Conservation (phyloP, 2,888 invertebrate species). For the Chaetoderma sp. region DNA sequence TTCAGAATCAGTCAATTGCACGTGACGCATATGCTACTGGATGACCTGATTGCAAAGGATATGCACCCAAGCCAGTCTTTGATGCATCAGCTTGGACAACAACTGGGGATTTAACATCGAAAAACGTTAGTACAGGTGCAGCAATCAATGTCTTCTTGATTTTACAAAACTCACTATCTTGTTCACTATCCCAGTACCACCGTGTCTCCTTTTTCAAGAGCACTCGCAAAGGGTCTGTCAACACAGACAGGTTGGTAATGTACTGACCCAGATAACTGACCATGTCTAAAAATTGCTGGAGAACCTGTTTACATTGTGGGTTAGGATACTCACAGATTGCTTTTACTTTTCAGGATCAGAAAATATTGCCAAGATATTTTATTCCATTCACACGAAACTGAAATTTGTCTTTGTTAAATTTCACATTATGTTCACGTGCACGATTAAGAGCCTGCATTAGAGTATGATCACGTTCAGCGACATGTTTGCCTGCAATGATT, state of each 20-base stretch:
- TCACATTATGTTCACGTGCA: constrained; percentile 24
- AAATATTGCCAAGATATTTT: constrained; percentile 31
- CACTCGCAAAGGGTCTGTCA: constrained; percentile 31
- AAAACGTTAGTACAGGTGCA: constrained; percentile 32
- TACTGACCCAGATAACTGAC: constrained; percentile 32
- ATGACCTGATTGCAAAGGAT: constrained; percentile 27
- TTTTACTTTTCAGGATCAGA: constrained; percentile 31
- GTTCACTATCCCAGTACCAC: constrained; percentile 15
- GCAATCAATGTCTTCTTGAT: constrained; percentile 27
- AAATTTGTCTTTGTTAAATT: constrained; percentile 36
- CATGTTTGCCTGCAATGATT: constrained; percentile 31
- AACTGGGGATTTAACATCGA: constrained; percentile 8
- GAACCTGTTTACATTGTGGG: constrained; percentile 22
- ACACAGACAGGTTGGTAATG: constrained; percentile 36
- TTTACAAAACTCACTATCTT: constrained; percentile 11
- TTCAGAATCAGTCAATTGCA: constrained; percentile 31
- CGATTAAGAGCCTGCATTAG: constrained; percentile 30
- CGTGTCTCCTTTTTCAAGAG: constrained; percentile 25
- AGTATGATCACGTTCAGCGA: constrained; percentile 34
- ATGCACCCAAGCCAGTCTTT: constrained; percentile 29
- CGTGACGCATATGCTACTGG: constrained; percentile 39
- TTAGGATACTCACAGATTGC: constrained; percentile 36
- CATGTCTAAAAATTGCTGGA: constrained; percentile 31
- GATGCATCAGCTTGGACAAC: constrained; percentile 29
- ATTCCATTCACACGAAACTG: constrained; percentile 24